A percentile compares a stretch with the other conserved stretches of the same genome.
These are phyloP conservation scores for Pollenia labialis DNA, from an alignment of 2,888 invertebrate genomes.

Conservation along the genomic window DNA sequence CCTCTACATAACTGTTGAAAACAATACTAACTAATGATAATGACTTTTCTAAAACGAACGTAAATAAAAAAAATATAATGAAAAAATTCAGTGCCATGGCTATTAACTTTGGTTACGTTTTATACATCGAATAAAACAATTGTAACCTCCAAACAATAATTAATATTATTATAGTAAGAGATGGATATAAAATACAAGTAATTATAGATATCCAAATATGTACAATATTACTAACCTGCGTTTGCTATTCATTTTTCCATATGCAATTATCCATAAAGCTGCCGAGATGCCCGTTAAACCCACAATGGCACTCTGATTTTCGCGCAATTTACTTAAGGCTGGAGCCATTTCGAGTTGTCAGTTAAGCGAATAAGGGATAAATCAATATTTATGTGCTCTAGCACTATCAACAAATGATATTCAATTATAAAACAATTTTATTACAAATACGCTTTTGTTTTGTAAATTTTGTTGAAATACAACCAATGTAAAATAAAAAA, in stretches of 20 bases:
- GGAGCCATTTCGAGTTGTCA: constrained; percentile 87
- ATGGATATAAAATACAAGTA: constrained; percentile 2
- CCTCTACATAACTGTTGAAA: constrained; percentile 19
- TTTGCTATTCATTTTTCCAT: constrained; percentile 85
- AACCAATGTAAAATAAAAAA: neutral
- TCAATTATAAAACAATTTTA: constrained; percentile 41
- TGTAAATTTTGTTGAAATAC: constrained; percentile 16
- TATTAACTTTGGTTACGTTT: constrained; percentile 4
- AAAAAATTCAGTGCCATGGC: constrained; percentile 24
- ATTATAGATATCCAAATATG: neutral
- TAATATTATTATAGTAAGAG: neutral
- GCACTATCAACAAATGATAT: constrained; percentile 27
- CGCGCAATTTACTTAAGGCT: constrained; percentile 90
- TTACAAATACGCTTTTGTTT: constrained; percentile 44
- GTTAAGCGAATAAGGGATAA: constrained; percentile 31
- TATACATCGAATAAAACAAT: neutral
- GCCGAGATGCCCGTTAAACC: constrained; percentile 88
- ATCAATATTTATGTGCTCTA: constrained; percentile 50
- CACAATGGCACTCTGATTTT: constrained; percentile 86
- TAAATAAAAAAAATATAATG: neutral
- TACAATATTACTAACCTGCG: constrained; percentile 82
- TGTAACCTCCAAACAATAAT: neutral
- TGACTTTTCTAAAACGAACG: constrained; percentile 30
- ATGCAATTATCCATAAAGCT: constrained; percentile 86
- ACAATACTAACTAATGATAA: constrained; percentile 12